Base-by-base conservation (phyloP, 2,113 vertebrate genomes). In the Myodes glareolus region DNA sequence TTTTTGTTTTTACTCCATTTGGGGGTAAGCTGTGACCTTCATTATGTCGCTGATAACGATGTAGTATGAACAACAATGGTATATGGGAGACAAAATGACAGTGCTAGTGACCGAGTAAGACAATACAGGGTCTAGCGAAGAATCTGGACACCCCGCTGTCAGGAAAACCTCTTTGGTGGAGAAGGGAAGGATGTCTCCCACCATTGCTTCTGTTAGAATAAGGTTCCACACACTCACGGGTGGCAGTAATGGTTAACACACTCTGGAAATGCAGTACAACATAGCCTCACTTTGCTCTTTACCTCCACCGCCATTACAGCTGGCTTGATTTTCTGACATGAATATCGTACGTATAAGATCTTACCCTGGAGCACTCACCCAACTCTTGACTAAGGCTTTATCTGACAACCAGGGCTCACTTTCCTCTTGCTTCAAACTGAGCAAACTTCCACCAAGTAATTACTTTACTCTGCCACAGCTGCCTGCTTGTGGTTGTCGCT, bases 371-470 rank as follows among this genome's bases (percentile, higher is more conserved):
- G 36, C 25, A 80, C 47, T 61, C 17, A 73, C 3, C 47, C 61
- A 33, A 67, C 8, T 63, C 39, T 47, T 93, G 5, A 11, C n/a
- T 11, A 85, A 96, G 84, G 23, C 31, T 33, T 97, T 87, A 50
- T 36, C 52, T 76, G 33, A 65, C 50, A 47, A 78, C 14, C 17
- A 5, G 36, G 31, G 42, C 4, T 86, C 84, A 33, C 50, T 50
- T 63, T 31, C 91, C 12, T 91, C 80, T n/a, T 63, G 25, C 89
- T 90, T 95, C 61, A 65, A 25, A 52, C 33, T 52, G 36, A 84
- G 52, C 45, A 21, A 31, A n/a, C 1, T 33, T 84, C 11, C 39
- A 36, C 58, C 42, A 39, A 65, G 29, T 7, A 76, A 55, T 70
- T 50, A 63, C 45, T 75, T 17, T 81, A 23, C 55, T 31, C 3